Base-by-base conservation (phyloP, 2,113 vertebrate species). In the Psilopogon haemacephalus region DNA sequence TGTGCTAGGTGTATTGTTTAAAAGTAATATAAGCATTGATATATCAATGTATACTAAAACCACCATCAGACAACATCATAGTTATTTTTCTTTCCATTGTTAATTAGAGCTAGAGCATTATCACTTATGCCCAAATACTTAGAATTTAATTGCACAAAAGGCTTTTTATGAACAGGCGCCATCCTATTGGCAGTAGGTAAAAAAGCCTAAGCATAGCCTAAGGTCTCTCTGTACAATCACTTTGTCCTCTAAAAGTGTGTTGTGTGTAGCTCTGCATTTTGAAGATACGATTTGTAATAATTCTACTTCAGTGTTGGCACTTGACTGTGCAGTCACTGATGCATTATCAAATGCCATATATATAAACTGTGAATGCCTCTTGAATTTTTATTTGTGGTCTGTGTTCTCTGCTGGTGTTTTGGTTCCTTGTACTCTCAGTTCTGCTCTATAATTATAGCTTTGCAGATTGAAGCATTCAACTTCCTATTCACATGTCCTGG, bases 351-450 rank as follows among this genome's bases (percentile, higher is more conserved):
- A 60, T 80, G 87, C 89, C 93, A 89, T 68, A 90, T 86, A 52
- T 26, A 76, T 83, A 68, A 89, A 94, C 72, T 94, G 64, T 56
- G 91, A 91, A 81, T 91, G 93, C 89, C 72, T 89, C 91, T 89
- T 83, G 81, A 94, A 87, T 95, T 91, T 80, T 89, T 89, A 84
- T 94, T 87, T 92, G 82, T 88, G 87, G 46, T 92, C 93, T 95
- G 60, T 83, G 87, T 44, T 44, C 68, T 92, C 68, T 83, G 48
- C 46, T 93, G 42, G 60, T 93, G 89, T 92, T 95, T 94, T 32
- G 15, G 46, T 70, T 96, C 42, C 84, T 95, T 70, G 69, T 87
- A 82, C 54, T 95, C 90, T 86, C 20, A 68, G 55, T 94, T 85
- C 87, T 92, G 44, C 75, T 91, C 74, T 74, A 6, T 95, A 94